Percentiles rank a stretch among this genome's conserved stretches.
These are phyloP conservation scores for Petroica traversi DNA, from an alignment of 2,113 vertebrate species.

Conservation along the genomic window DNA sequence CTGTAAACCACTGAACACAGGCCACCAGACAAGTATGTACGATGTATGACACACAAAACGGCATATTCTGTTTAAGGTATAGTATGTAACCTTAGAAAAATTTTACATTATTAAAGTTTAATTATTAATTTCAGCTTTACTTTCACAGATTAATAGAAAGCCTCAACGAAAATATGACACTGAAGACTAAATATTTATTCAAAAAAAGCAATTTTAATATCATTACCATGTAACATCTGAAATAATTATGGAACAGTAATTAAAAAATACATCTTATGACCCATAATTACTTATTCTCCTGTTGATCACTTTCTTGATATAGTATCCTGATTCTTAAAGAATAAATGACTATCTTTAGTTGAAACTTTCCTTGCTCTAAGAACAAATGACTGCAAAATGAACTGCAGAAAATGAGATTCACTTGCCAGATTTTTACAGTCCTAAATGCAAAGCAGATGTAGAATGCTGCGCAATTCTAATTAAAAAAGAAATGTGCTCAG, in stretches of 20 bases:
- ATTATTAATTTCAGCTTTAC: background rate
- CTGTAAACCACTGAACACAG: background rate
- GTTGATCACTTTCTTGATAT: background rate
- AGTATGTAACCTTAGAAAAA: background rate
- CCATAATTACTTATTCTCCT: background rate
- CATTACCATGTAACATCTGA: background rate
- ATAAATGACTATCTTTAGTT: background rate
- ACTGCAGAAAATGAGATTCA: background rate
- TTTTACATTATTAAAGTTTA: background rate
- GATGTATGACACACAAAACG: rapidly evolving
- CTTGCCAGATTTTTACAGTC: background rate
- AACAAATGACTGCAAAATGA: background rate
- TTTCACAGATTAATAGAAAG: background rate
- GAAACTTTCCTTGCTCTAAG: background rate
- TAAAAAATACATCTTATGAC: background rate
- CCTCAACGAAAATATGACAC: background rate
- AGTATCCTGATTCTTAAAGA: background rate
- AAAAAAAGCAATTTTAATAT: background rate
- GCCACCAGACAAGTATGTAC: background rate
- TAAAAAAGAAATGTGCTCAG: background rate
- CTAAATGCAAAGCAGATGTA: background rate
- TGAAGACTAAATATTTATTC: background rate
- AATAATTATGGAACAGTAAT: background rate
- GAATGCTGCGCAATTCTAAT: background rate
- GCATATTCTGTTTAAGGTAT: background rate